phyloP scores from a whole-genome alignment of 2,113 vertebrate species.

The Lophius piscatorius region DNA sequence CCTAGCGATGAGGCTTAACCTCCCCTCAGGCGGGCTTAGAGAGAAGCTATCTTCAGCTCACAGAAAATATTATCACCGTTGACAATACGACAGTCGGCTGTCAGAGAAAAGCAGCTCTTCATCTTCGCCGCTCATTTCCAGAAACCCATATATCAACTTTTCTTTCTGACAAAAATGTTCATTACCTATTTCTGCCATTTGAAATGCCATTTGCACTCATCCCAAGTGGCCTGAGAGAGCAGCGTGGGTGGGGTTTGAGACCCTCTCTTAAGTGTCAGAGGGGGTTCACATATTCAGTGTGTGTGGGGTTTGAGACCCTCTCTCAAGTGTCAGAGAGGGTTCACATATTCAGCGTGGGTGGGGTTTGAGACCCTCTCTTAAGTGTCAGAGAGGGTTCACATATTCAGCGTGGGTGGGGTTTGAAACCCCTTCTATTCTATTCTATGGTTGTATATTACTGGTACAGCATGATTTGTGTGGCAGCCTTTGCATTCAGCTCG shows the following conservation, averaged over 20 bases:
- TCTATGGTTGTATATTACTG: no score
- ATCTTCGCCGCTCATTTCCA: slow-evolving; percentile 42
- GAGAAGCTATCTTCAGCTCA: slow-evolving; percentile 62
- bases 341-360: no score
- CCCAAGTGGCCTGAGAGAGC: slow-evolving; percentile 27
- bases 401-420: slow-evolving; percentile 26
- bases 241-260: slow-evolving; percentile 26
- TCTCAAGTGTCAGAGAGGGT: not conserved
- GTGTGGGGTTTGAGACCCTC: slow-evolving; percentile 20
- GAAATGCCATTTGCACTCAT: slow-evolving; percentile 37
- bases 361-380: slow-evolving; percentile 18
- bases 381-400: not conserved
- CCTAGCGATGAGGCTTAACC: slow-evolving; percentile 52
- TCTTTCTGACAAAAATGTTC: slow-evolving; percentile 29
- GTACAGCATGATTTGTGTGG: no score
- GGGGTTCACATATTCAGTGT: no score
- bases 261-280: slow-evolving; percentile 1
- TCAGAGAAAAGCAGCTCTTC: slow-evolving; percentile 48
- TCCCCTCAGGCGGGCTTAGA: slow-evolving; percentile 48
- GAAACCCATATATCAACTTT: slow-evolving; percentile 49
- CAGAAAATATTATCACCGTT: slow-evolving; percentile 63
- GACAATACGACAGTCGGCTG: slow-evolving; percentile 50
- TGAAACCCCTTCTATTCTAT: slow-evolving; percentile 11
- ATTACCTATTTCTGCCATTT: slow-evolving; percentile 53
- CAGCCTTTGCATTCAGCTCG: no score